Evolutionary conservation across 2,797 vertebrate species (phyloP), one percentile per base, ranked within the genome.

Genomic region (Epinephelus awoara): DNA sequence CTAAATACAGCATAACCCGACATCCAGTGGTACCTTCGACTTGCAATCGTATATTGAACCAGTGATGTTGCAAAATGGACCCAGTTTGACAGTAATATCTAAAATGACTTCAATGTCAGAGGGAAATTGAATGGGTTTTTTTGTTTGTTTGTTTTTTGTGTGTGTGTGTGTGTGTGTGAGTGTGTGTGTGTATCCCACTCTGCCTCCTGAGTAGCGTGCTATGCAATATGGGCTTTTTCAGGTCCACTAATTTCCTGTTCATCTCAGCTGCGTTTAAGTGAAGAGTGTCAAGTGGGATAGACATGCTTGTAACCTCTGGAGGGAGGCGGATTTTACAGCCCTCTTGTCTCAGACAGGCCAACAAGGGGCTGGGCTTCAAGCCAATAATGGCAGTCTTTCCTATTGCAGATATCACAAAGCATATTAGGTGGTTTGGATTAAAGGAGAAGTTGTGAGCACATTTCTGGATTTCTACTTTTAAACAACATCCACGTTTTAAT

Each of bases 191-290:
- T 29, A 9, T 64, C 25, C 21, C 47, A 21, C 5, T 47, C 23
- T 63, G 55, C 47, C 55, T 68, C 25, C 2, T 47, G 44, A 78
- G 57, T 62, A 29, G 18, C 1, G 2, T 58, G 3, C 55, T 3
- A 14, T 25, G 46, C 44, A 58, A 25, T 44, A 17, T 3, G 14
- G 27, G 6, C 6, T 50, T 56, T 27, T 67, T 13, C 10, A 77
- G 65, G 67, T 69, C 51, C 59, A 66, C 19, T 46, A 49, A 57
- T 56, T 75, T 52, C 21, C 40, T 44, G 52, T 58, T 59, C 52
- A 63, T 29, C 56, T 82, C 67, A 71, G 67, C 47, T 72, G 29
- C 4, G 21, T 59, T 47, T 64, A 65, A 78, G 65, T 49, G 9
- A 64, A 56, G n/a, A 19, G 49, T 25, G 25, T 44, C 47, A 11